Percentiles rank a stretch among this genome's conserved stretches.
Evolutionary conservation across 2,888 invertebrate genomes (phyloP).

Genomic region (Norana najaformis): DNA sequence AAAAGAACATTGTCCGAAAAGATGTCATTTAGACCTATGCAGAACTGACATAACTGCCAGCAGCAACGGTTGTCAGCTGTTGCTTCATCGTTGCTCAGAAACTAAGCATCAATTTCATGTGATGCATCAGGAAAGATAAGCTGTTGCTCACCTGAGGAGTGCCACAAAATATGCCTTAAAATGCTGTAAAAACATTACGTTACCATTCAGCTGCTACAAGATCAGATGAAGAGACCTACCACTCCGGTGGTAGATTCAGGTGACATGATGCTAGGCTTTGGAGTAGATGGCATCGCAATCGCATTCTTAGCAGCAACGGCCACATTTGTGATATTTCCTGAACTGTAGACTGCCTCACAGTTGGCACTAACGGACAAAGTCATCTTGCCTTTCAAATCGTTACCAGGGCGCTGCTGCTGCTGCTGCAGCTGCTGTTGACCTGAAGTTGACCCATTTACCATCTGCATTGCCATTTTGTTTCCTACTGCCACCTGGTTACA

Average conservation of each 20-base stretch:
- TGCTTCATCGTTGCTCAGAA: too few species aligned
- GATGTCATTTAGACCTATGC: too few species aligned
- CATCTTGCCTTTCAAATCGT: background rate
- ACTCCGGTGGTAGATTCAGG: background rate
- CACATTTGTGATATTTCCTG: background rate
- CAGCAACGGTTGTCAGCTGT: too few species aligned
- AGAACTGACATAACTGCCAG: too few species aligned
- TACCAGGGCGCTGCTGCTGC: background rate
- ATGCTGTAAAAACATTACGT: too few species aligned
- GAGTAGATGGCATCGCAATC: background rate
- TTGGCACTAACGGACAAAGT: background rate
- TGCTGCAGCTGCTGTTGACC: background rate
- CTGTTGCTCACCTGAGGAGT: too few species aligned
- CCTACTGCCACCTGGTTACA: background rate
- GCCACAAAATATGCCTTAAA: too few species aligned
- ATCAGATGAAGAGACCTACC: background rate
- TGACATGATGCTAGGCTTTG: background rate
- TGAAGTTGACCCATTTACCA: background rate
- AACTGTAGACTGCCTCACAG: background rate
- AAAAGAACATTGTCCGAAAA: too few species aligned
- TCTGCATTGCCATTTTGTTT: background rate
- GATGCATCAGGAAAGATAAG: too few species aligned
- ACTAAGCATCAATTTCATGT: too few species aligned
- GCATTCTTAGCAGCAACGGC: background rate
- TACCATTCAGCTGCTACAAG: too few species aligned